Evolutionary conservation across 2,797 vertebrate genomes (phyloP), one percentile per base, ranked within the genome.

Genomic region (Sebastes wilsoni): DNA sequence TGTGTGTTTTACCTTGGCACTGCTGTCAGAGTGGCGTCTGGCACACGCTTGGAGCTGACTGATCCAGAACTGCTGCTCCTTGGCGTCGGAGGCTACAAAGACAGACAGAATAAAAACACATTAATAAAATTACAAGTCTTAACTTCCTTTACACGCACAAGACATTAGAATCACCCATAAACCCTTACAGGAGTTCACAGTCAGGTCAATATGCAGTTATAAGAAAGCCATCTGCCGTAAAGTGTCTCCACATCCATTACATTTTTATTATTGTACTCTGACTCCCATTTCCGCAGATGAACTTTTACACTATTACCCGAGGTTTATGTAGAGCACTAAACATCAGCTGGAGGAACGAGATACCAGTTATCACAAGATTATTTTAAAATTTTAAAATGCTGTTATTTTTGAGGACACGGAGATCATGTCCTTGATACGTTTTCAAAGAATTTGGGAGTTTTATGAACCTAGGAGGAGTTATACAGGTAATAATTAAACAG

Each of bases 31-130:
- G 94, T 98, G 98, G 78, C 97, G 95, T 89, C 97, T 97, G 95
- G 97, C 96, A 94, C 98, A 99, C 62, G 97, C 96, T 88, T 97
- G 97, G 79, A 99, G 97, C 89, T 98, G 97, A 94, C 90, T 97
- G 94, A 99, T 97, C 98, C 98, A 99, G 75, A 97, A 96, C 79
- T 98, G 97, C 91, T 97, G 97, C 93, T 99, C 98, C 87, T 96
- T 98, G 79, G 96, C 95, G 88, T 99, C 97, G 30, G 96, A 93
- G 74, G 98, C 98, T 99, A 78, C 72, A 83, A 71, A 82, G 55
- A 81, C 14, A 87, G 59, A 75, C 1, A 79, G 22, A 78, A 66
- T 16, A 58, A 52, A 79, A 66, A 61, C 4, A 0, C 6, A 71
- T 25, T 2, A 8, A 77, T n/a, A 28, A 11, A 25, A 78, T 71